These are phyloP conservation scores for Pandion haliaetus DNA, from an alignment of 2,113 vertebrate genomes.

Conservation along the genomic window DNA sequence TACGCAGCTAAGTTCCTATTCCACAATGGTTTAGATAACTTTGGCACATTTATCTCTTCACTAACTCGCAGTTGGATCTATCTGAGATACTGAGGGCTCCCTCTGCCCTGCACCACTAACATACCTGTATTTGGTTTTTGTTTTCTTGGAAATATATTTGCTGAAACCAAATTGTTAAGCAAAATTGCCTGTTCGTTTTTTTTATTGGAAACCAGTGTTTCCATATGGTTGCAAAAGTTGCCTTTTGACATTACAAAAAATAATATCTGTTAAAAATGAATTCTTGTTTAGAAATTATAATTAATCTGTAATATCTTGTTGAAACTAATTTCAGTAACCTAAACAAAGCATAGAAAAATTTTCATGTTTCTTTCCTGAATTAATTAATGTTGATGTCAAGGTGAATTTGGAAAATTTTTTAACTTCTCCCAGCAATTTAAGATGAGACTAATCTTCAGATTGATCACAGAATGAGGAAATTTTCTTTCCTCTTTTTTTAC, in stretches of 20 bases:
- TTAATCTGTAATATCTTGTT: neutral
- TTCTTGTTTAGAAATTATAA: neutral
- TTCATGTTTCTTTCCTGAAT: neutral
- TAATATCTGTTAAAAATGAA: neutral
- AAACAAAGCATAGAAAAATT: neutral
- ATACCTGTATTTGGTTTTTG: neutral
- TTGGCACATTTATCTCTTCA: neutral
- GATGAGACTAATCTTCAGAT: neutral
- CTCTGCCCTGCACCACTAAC: neutral
- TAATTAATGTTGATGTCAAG: neutral
- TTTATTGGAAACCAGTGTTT: neutral
- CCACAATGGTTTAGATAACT: neutral
- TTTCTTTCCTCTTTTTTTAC: neutral
- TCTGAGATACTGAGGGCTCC: neutral
- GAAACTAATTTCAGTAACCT: neutral
- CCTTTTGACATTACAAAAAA: neutral
- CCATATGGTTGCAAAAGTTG: neutral
- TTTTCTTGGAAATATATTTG: neutral
- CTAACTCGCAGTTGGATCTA: neutral
- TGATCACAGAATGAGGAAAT: neutral
- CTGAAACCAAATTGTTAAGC: neutral
- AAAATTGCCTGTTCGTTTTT: neutral
- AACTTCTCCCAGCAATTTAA: neutral
- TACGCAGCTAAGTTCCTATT: neutral
- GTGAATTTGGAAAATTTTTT: neutral